These are phyloP conservation scores for Karalla daura DNA, from an alignment of 2,797 vertebrate genomes.

Conservation along the genomic window DNA sequence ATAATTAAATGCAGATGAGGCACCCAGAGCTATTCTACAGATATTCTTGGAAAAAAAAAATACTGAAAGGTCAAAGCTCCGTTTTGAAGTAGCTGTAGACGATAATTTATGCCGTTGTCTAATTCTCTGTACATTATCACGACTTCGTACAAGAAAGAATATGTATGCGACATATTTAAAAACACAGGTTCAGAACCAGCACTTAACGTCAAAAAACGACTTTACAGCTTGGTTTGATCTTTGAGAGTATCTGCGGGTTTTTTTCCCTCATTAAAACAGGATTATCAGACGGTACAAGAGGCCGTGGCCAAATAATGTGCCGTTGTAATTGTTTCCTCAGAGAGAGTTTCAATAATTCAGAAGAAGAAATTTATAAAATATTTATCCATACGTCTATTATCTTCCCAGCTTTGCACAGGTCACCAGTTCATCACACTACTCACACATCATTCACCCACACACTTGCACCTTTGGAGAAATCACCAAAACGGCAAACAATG, in stretches of 20 bases:
- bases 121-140: neutral
- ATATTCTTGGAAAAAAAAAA: slow-evolving; percentile 26
- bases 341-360: neutral
- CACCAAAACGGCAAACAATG: too few species aligned
- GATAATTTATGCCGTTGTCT: neutral
- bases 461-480: too few species aligned
- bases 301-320: neutral
- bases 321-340: neutral
- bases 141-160: neutral
- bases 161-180: too few species aligned
- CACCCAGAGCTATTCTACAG: slow-evolving; percentile 3
- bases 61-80: slow-evolving; percentile 41
- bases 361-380: too few species aligned
- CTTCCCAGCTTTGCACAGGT: too few species aligned
- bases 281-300: neutral
- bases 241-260: neutral
- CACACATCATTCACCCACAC: too few species aligned
- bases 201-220: too few species aligned
- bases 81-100: neutral
- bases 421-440: too few species aligned
- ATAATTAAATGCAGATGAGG: slow-evolving; percentile 52
- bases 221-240: neutral
- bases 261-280: neutral
- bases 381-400: too few species aligned
- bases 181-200: too few species aligned